A percentile compares a stretch with the other conserved stretches of the same genome.
phyloP scores from a whole-genome alignment of 2,113 vertebrate genomes.

The Irena cyanogastra region DNA sequence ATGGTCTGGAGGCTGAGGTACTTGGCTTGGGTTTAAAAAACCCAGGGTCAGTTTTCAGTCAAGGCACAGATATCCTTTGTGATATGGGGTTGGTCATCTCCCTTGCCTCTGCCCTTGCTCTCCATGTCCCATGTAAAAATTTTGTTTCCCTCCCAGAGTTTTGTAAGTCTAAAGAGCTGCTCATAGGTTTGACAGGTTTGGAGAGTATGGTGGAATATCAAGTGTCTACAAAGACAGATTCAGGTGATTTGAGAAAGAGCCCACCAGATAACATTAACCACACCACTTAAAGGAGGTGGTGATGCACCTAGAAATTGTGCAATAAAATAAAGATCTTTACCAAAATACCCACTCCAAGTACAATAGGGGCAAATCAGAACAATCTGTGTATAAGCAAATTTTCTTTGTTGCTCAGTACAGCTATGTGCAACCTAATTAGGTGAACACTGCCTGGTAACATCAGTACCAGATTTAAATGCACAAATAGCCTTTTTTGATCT shows the following conservation, averaged over 20 bases:
- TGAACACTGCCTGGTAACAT: background rate
- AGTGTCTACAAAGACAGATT: background rate
- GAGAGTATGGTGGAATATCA: background rate
- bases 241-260: background rate
- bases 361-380: background rate
- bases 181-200: background rate
- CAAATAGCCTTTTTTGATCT: background rate
- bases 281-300: background rate
- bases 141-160: background rate
- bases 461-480: background rate
- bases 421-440: background rate
- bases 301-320: background rate
- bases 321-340: background rate
- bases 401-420: background rate
- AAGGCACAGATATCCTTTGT: background rate
- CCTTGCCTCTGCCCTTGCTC: background rate
- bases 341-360: background rate
- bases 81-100: fast-evolving
- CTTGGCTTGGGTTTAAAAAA: background rate
- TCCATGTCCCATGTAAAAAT: background rate
- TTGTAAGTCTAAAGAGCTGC: background rate
- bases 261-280: background rate
- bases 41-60: background rate
- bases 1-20: background rate
- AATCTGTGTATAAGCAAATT: background rate